Base-by-base conservation (phyloP, 2,797 vertebrate genomes). In the Esox lucius region DNA sequence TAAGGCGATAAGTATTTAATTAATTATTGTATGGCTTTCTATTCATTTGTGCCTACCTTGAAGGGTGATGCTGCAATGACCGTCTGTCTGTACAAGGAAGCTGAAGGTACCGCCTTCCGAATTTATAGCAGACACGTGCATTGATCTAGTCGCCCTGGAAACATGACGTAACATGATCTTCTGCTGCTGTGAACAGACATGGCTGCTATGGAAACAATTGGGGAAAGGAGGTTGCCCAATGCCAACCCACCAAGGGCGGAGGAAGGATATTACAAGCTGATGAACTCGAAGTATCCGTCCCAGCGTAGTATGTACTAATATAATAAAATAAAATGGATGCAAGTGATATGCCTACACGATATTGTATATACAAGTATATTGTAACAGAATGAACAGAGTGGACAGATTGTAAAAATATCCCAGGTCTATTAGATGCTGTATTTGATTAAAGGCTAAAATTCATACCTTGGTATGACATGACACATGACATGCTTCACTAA, bases 91-190 rank as follows among this genome's bases (percentile, higher is more conserved):
- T 46, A 46, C 42, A 11, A 46, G 56, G 73, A 12, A 56, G 72
- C 71, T 77, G 61, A 71, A 72, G 24, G 70, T 53, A 56, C 22
- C 31, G 81, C 79, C 59, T 51, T 77, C 64, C 28, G 28, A 1
- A 82, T 89, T 84, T 89, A 89, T 87, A 86, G 22, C 2, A 15
- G 64, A 49, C 81, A 83, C 84, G 83, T 75, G 85, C 81, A 51
- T 75, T 9, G 68, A 35, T 76, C 67, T 42, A 22, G 84, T 88
- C 66, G 70, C 75, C 82, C 26, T 81, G 85, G 85, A 66, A 78
- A 89, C 86, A 22, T 84, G 86, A 87, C 86, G 86, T 87, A 79
- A 85, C 35, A n/a, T 3, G 24, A 68, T 67, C 51, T 19, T 5
- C 13, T 48, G 22, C 17, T 46, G 70, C 48, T 19, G 67, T 16